Percentiles rank a stretch among this genome's conserved stretches.
Evolutionary conservation across 1,140 invertebrate species (phyloP).

Genomic region (Schlechtendalia chinensis): DNA sequence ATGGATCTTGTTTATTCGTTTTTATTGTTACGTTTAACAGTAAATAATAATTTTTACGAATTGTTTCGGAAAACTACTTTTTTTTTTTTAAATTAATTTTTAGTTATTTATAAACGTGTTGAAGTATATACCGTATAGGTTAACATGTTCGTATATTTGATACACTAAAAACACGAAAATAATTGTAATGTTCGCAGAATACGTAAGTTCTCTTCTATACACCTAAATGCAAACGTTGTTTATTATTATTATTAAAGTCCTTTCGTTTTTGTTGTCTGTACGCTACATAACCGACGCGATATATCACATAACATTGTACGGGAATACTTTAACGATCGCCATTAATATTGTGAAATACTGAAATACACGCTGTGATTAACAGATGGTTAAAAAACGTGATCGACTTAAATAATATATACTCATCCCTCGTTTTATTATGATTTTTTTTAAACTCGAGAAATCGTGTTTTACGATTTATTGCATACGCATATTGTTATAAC

Average conservation of each 20-base stretch:
- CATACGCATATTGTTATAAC: neutral
- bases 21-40: too few species aligned
- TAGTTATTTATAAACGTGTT: too few species aligned
- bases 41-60: too few species aligned
- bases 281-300: neutral
- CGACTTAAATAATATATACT: neutral
- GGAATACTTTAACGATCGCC: slow-evolving; percentile 10
- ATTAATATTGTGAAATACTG: slow-evolving; percentile 12
- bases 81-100: too few species aligned
- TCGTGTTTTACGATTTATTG: neutral
- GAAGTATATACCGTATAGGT: too few species aligned
- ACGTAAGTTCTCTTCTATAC: too few species aligned
- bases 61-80: too few species aligned
- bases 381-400: neutral
- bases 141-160: too few species aligned
- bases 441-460: neutral
- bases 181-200: too few species aligned
- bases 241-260: neutral
- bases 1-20: too few species aligned
- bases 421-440: slow-evolving; percentile 25
- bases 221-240: too few species aligned
- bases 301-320: neutral
- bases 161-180: too few species aligned
- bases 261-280: neutral
- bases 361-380: neutral